Conservation (phyloP, 2,888 invertebrate species). For the Ectemnius cavifrons region DNA sequence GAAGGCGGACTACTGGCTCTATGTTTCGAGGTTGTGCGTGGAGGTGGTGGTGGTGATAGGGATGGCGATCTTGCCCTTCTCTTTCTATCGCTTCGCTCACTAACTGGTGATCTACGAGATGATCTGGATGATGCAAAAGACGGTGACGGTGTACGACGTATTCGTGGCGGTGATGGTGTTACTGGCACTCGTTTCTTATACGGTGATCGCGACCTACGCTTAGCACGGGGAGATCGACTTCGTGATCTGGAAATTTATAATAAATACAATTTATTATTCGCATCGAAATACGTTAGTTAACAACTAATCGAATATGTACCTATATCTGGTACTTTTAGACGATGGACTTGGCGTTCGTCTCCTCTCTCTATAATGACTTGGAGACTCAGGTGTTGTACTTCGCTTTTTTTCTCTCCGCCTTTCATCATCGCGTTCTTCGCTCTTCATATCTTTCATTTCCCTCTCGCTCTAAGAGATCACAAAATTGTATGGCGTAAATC, state of each 20-base stretch:
- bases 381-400: conserved; percentile 74
- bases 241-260: conserved; percentile 66
- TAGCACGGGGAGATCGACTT: conserved; percentile 75
- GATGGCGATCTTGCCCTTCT: conserved; percentile 73
- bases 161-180: conserved; percentile 75
- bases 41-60: conserved; percentile 73
- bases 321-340: conserved; percentile 70
- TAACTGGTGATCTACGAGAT: conserved; percentile 66
- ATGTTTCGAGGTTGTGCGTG: conserved; percentile 70
- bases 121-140: conserved; percentile 68
- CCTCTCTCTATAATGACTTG: conserved; percentile 72
- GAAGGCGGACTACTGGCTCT: conserved; percentile 75
- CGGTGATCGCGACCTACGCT: conserved; percentile 79
- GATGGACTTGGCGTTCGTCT: conserved; percentile 71
- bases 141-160: conserved; percentile 74
- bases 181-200: conserved; percentile 72
- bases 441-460: conserved; percentile 75
- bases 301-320: conserved; percentile 59
- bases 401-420: conserved; percentile 73
- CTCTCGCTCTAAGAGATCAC: conserved; percentile 68
- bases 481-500: not conserved
- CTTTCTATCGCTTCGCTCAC: conserved; percentile 71
- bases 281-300: not conserved
- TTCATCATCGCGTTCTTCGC: conserved; percentile 74
- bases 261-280: not conserved